These are phyloP conservation scores for Caenorhabditis brenneri DNA, from an alignment of 1,140 invertebrate species.

Conservation along the genomic window DNA sequence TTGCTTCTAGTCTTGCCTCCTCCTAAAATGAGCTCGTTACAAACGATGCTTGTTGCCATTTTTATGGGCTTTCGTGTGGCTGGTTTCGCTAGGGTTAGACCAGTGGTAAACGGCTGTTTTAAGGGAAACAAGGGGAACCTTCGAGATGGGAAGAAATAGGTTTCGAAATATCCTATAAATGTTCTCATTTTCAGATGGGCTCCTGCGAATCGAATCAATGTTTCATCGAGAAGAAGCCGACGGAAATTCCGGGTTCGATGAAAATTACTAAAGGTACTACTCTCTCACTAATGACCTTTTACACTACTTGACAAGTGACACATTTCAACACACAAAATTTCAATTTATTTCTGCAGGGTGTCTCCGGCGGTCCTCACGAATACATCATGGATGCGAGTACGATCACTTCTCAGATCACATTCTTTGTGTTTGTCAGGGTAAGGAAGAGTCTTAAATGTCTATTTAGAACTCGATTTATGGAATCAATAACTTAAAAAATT, in stretches of 20 bases:
- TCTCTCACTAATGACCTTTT: not conserved
- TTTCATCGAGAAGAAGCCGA: conserved; percentile 66
- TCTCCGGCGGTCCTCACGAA: conserved; percentile 60
- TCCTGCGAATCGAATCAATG: conserved; percentile 65
- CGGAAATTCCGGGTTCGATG: conserved; percentile 60
- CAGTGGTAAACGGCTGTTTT: too few relatives aligned
- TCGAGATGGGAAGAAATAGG: too few relatives aligned
- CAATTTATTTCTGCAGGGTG: conserved; percentile 53
- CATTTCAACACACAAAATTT: not conserved
- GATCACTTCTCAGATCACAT: conserved; percentile 64
- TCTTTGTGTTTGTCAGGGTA: conserved; percentile 64
- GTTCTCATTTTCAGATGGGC: conserved; percentile 62
- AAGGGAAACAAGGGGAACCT: not conserved
- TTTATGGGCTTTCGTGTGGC: conserved; percentile 31
- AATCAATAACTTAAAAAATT: too few relatives aligned
- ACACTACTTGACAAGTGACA: not conserved
- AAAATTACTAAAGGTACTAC: conserved; percentile 62
- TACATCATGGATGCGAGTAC: conserved; percentile 64
- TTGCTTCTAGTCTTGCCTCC: not conserved
- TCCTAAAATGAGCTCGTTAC: conserved; percentile 32
- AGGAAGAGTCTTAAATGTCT: too few relatives aligned
- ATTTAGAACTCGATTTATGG: too few relatives aligned
- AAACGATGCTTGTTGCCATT: not conserved
- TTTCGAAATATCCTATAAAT: too few relatives aligned
- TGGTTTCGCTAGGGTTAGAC: too few relatives aligned